A percentile compares a stretch with the other conserved stretches of the same genome.
Evolutionary conservation across 2,888 invertebrate genomes (phyloP).

Genomic region (Margaritifera margaritifera): DNA sequence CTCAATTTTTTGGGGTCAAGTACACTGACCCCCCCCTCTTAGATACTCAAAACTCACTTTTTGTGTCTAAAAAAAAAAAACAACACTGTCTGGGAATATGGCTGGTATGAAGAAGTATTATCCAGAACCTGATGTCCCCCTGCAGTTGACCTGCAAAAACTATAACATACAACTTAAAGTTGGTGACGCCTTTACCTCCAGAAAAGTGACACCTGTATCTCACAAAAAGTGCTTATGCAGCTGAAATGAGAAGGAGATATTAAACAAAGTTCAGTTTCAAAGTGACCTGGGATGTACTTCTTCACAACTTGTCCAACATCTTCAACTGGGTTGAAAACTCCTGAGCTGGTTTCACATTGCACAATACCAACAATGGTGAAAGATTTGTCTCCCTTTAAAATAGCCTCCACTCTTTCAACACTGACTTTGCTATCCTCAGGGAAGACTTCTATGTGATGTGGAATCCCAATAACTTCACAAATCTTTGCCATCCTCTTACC

Average conservation of each 20-base stretch:
- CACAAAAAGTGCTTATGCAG: neutral
- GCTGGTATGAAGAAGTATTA: no score
- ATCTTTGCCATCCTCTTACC: conserved; percentile 73
- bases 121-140: no score
- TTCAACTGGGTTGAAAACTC: conserved; percentile 73
- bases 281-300: conserved; percentile 55
- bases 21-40: no score
- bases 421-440: conserved; percentile 69
- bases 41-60: no score
- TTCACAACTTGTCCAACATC: conserved; percentile 71
- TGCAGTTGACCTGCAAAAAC: no score
- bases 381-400: conserved; percentile 53
- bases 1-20: no score
- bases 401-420: conserved; percentile 49
- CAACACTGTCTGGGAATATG: no score
- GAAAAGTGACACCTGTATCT: neutral
- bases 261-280: neutral
- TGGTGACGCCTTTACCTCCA: neutral
- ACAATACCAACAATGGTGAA: conserved; percentile 73
- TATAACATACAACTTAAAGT: no score
- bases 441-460: conserved; percentile 65
- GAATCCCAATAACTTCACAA: conserved; percentile 69
- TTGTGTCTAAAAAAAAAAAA: no score
- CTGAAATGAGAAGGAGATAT: neutral
- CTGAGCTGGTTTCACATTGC: conserved; percentile 75